phyloP scores from a whole-genome alignment of 2,113 vertebrate species.

The Pangasianodon gigas region DNA sequence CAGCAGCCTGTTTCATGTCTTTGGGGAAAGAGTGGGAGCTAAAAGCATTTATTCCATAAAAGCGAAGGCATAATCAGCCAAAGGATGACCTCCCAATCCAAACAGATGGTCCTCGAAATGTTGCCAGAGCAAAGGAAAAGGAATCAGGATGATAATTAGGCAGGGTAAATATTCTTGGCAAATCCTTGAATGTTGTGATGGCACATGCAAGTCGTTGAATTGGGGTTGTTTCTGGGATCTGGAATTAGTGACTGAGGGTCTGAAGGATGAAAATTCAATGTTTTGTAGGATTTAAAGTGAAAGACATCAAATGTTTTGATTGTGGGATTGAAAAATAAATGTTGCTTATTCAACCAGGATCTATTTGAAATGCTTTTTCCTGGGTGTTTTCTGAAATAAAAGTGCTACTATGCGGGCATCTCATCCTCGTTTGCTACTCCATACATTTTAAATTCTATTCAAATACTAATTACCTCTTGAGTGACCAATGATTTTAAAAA shows the following conservation, averaged over 20 bases:
- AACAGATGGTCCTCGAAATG: constrained; percentile 56
- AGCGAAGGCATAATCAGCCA: constrained; percentile 52
- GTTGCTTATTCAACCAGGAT: background rate
- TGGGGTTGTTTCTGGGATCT: constrained; percentile 4
- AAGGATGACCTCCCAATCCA: constrained; percentile 56
- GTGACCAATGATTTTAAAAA: background rate
- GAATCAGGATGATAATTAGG: constrained; percentile 43
- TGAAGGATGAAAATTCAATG: background rate
- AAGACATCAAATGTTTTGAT: background rate
- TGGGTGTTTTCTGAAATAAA: background rate
- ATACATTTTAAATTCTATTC: background rate
- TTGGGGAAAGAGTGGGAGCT: constrained; percentile 33
- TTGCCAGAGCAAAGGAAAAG: constrained; percentile 45
- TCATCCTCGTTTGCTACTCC: background rate
- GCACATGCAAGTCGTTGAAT: background rate
- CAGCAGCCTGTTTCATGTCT: constrained; percentile 47
- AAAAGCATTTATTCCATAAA: constrained; percentile 46
- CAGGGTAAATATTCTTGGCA: constrained; percentile 48
- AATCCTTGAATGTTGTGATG: constrained; percentile 23
- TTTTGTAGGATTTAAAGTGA: background rate
- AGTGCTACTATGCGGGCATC: background rate
- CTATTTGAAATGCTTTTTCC: background rate
- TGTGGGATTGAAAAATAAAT: background rate
- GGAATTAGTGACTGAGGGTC: background rate
- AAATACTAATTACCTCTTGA: background rate